Evolutionary conservation across 2,797 vertebrate genomes (phyloP).

Genomic region (Loris lydekkerianus): DNA sequence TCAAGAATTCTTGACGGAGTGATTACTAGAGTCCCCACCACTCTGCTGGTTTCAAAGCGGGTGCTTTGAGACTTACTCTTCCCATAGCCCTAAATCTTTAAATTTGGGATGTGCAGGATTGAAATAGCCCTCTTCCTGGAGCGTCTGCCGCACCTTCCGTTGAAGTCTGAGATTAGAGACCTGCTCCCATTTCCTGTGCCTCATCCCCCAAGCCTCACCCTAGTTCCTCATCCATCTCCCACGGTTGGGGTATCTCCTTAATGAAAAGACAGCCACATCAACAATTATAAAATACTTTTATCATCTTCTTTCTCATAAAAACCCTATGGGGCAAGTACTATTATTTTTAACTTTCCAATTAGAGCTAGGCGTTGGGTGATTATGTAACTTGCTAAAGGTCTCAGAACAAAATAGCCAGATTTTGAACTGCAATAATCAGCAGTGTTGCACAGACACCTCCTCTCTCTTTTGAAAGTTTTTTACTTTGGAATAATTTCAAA

Average conservation of each 20-base stretch:
- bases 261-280: slow-evolving; percentile 37
- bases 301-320: neutral
- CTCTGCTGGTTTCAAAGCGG: neutral
- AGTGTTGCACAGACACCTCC: neutral
- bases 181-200: neutral
- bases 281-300: neutral
- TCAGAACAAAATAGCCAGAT: neutral
- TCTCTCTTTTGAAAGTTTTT: neutral
- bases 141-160: neutral
- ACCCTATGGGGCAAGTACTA: neutral
- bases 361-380: neutral
- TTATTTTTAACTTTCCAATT: neutral
- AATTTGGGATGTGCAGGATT: neutral
- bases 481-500: slow-evolving; percentile 35
- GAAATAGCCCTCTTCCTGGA: neutral
- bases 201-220: neutral
- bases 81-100: neutral
- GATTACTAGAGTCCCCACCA: neutral
- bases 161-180: neutral
- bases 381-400: neutral
- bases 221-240: neutral
- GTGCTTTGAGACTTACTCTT: neutral
- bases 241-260: neutral
- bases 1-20: neutral
- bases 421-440: neutral